These are phyloP conservation scores for Montipora capricornis DNA, from an alignment of 64 coral and sea anemone species.

Conservation along the genomic window DNA sequence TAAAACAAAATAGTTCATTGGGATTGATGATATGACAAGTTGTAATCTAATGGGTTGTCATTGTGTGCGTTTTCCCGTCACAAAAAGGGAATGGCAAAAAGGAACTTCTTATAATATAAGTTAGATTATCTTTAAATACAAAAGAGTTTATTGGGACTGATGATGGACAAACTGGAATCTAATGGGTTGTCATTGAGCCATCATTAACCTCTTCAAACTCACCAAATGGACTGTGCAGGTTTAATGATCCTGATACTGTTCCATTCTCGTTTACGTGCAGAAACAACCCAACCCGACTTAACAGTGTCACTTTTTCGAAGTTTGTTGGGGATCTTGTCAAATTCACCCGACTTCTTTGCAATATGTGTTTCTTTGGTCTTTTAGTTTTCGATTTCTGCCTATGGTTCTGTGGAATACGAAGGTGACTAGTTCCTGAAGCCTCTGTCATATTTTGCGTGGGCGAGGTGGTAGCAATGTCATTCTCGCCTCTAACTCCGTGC, in stretches of 20 bases:
- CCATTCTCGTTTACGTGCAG: constrained; percentile 52
- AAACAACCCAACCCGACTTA: constrained; percentile 61
- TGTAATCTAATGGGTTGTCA: too few relatives aligned
- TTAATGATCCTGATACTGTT: constrained; percentile 55
- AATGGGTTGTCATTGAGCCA: not conserved
- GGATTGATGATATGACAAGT: not conserved
- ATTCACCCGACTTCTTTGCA: not conserved
- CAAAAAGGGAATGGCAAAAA: too few relatives aligned
- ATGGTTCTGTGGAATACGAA: not conserved
- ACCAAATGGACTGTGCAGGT: constrained; percentile 11
- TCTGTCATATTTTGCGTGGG: not conserved
- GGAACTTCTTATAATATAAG: too few relatives aligned
- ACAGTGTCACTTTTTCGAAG: constrained; percentile 7
- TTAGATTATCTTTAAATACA: too few relatives aligned
- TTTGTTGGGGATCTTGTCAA: constrained; percentile 42
- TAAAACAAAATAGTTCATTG: too few relatives aligned
- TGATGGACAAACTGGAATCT: not conserved
- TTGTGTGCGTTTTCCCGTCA: too few relatives aligned
- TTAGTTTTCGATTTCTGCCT: not conserved
- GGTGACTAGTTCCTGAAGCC: not conserved
- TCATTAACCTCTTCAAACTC: not conserved
- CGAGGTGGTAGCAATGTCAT: not conserved
- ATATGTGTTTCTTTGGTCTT: not conserved
- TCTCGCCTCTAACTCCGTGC: not conserved
- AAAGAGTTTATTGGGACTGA: not conserved